Base-by-base conservation (phyloP, 2,113 vertebrate species). In the Euleptes europaea region DNA sequence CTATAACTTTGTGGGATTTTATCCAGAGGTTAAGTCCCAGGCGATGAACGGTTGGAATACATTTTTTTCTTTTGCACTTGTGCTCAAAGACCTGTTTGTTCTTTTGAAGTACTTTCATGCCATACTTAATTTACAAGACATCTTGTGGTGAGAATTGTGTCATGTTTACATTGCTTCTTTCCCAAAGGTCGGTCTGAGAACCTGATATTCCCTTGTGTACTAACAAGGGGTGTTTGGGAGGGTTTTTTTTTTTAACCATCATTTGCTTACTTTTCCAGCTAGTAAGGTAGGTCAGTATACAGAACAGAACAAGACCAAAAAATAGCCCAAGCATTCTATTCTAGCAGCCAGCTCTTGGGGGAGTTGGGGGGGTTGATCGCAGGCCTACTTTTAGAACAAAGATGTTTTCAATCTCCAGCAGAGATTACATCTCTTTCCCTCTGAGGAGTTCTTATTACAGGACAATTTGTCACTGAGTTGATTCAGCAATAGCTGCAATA, bases 301-400 rank as follows among this genome's bases (percentile, higher is more conserved):
- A 57, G 9, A 54, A 19, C 54, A 57, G 6, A 54, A 54, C 17
- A 12, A 12, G 15, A 3, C 54, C 19, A n/a, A n/a, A n/a, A n/a
- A n/a, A n/a, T n/a, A n/a, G n/a, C n/a, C n/a, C n/a, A 47, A 47
- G 7, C 60, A 9, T 23, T 23, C 21, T 57, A 14, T 57, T 23
- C 54, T 23, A 3, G 23, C 19, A 23, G 21, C 54, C 54, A 19
- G 23, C 54, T 57, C 14, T 57, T 70, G 33, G n/a, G 21, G 31
- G 26, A 0, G 0, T 60, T 2, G 38, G 33, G 10, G 3, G 54
- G 1, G 2, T 0, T 70, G 66, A 0, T 1, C 17, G 31, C n/a
- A 38, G 21, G 44, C 0, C 0, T 26, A 0, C 1, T 75, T 79
- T 79, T 21, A 54, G 57, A 47, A 23, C 23, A 9, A 82, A 49